Percentiles rank a stretch among this genome's conserved stretches.
These are phyloP conservation scores for Conops quadrifasciatus DNA, from an alignment of 2,888 invertebrate genomes.

Conservation along the genomic window DNA sequence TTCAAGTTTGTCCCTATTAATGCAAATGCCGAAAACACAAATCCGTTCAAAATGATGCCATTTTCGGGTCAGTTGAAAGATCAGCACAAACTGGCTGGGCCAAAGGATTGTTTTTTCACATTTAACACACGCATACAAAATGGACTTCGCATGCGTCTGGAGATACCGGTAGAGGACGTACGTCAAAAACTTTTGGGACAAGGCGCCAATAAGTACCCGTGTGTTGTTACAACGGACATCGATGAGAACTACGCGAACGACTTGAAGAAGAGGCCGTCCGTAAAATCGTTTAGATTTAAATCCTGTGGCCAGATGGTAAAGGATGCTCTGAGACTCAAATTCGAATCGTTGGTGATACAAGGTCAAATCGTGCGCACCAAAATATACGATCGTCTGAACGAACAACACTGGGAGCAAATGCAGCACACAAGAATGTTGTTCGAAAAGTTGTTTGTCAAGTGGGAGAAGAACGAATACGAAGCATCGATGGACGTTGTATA, in stretches of 20 bases:
- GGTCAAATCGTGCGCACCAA: slow-evolving; percentile 59
- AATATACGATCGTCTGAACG: slow-evolving; percentile 57
- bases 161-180: slow-evolving; percentile 54
- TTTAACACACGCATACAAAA: slow-evolving; percentile 58
- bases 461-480: slow-evolving; percentile 62
- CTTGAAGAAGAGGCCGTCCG: slow-evolving; percentile 53
- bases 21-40: slow-evolving; percentile 52
- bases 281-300: slow-evolving; percentile 57
- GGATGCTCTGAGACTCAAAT: slow-evolving; percentile 59
- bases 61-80: slow-evolving; percentile 60
- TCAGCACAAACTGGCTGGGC: slow-evolving; percentile 50
- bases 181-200: slow-evolving; percentile 53
- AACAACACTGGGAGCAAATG: slow-evolving; percentile 52
- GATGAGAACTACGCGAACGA: slow-evolving; percentile 63
- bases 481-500: slow-evolving; percentile 56
- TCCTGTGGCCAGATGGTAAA: slow-evolving; percentile 54
- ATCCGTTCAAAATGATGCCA: slow-evolving; percentile 58
- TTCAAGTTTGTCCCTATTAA: slow-evolving; percentile 56
- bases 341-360: slow-evolving; percentile 60
- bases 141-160: slow-evolving; percentile 58
- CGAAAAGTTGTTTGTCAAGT: slow-evolving; percentile 58
- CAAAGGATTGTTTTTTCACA: slow-evolving; percentile 61
- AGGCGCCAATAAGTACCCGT: slow-evolving; percentile 48
- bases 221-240: slow-evolving; percentile 60
- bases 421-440: slow-evolving; percentile 51